Percentiles rank a stretch among this genome's conserved stretches.
Conservation (phyloP, 2,888 invertebrate genomes). For the Keiferia lycopersicella region DNA sequence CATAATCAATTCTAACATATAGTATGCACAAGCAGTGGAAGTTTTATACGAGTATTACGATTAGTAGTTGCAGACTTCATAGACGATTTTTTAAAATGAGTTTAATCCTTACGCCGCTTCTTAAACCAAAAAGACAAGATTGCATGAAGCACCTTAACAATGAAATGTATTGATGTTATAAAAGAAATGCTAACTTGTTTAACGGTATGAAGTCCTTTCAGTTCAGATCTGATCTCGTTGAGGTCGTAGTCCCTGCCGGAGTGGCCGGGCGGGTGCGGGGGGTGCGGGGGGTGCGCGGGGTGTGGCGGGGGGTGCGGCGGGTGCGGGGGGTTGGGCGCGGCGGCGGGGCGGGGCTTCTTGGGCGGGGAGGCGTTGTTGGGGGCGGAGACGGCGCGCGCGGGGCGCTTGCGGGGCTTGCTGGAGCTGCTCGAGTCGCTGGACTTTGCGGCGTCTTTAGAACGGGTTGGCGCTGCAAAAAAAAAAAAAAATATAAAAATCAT, state of each 20-base stretch:
- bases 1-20: too few species aligned
- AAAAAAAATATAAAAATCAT: too few species aligned
- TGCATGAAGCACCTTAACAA: too few species aligned
- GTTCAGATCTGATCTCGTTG: slow-evolving; percentile 91
- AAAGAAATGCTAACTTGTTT: slow-evolving; percentile 46
- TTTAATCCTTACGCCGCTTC: too few species aligned
- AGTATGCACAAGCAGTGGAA: too few species aligned
- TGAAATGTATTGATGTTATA: too few species aligned
- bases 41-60: too few species aligned
- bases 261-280: neutral
- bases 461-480: slow-evolving; percentile 46
- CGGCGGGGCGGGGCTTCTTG: slow-evolving; percentile 59
- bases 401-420: slow-evolving; percentile 68
- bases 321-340: neutral
- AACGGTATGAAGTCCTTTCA: slow-evolving; percentile 86
- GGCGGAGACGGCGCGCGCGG: slow-evolving; percentile 60
- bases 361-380: slow-evolving; percentile 61
- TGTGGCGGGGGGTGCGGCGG: neutral
- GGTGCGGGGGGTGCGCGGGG: too few species aligned
- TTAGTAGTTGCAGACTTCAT: too few species aligned
- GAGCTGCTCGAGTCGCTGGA: slow-evolving; percentile 71
- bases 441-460: slow-evolving; percentile 64
- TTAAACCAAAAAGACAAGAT: too few species aligned
- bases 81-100: too few species aligned
- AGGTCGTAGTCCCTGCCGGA: slow-evolving; percentile 88